phyloP scores from a whole-genome alignment of 2,113 vertebrate genomes.

The Reinhardtius hippoglossoides region DNA sequence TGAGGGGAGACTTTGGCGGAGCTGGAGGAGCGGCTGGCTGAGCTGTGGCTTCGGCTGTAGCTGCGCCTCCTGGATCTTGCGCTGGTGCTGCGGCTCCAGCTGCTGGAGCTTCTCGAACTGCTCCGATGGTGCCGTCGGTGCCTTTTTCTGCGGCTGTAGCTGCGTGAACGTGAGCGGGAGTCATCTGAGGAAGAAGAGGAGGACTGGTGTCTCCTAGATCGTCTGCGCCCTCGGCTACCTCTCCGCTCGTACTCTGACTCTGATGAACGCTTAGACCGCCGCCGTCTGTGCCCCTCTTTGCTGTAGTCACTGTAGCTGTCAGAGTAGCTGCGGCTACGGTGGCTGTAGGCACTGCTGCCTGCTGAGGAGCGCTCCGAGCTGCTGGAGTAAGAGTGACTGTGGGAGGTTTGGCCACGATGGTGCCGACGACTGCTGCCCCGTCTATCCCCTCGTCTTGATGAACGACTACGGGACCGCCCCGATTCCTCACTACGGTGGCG shows the following conservation, averaged over 20 bases:
- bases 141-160: conserved; percentile 87
- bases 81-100: conserved; percentile 93
- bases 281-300: conserved; percentile 72
- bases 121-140: conserved; percentile 85
- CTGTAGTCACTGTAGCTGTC: conserved; percentile 97
- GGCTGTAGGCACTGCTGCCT: conserved; percentile 88
- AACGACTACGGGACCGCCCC: conserved; percentile 88
- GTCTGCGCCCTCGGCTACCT: conserved; percentile 84
- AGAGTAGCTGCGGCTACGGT: conserved; percentile 91
- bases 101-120: conserved; percentile 89
- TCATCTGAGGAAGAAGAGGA: conserved; percentile 88
- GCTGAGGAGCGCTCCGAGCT: conserved; percentile 92
- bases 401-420: conserved; percentile 84
- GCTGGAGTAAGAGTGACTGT: conserved; percentile 89
- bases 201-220: conserved; percentile 89
- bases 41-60: conserved; percentile 94
- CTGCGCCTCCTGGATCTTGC: conserved; percentile 92
- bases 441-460: conserved; percentile 82
- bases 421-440: conserved; percentile 82
- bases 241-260: conserved; percentile 91
- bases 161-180: conserved; percentile 85
- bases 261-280: conserved; percentile 88
- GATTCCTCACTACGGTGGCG: conserved; percentile 92
- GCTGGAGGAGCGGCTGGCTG: conserved; percentile 85
- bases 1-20: conserved; percentile 87